Evolutionary conservation across 2,888 invertebrate species (phyloP), one percentile per base, ranked within the genome.

Genomic region (Philereme vetulata): DNA sequence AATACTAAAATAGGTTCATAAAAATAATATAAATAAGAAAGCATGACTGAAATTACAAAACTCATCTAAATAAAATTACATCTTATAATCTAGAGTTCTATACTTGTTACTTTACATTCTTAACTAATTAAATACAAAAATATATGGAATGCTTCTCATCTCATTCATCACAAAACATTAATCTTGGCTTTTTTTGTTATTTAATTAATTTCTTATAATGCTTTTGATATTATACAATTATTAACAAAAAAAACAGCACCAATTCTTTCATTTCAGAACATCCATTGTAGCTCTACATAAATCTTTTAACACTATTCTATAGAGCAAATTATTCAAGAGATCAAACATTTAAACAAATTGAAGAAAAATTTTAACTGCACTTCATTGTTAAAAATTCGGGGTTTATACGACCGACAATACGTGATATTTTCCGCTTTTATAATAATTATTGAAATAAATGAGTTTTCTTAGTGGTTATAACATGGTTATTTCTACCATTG

Each of bases 61-160:
- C 21, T 21, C 21, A 21, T 21, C 21, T 21, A 21, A 21, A 21
- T 21, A 36, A 44, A 34, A 35, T 40, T 38, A 51, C 9, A 38
- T 50, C 54, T 51, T 35, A 44, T 33, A 10, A 52, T 52, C 32
- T 57, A 50, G 9, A 9, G 21, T 21, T 21, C 21, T 21, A 21
- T 1, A 21, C 21, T 21, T 21, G 21, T 21, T 34, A 36, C 21
- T 35, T 32, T 49, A n/a, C 36, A 21, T 10, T 57, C 56, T 53
- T 4, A 45, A 6, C 58, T 62, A 58, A 35, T 55, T 55, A 59
- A 58, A 62, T 62, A 62, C 57, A 62, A 60, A 60, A 64, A 64
- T 60, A 60, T 57, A 60, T 40, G 60, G 63, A 64, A 64, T 57
- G 60, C 5, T 56, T 43, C 36, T 21, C 43, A 52, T 49, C 38